A percentile compares a stretch with the other conserved stretches of the same genome.
These are phyloP conservation scores for Saimiri boliviensis DNA, from an alignment of 2,113 vertebrate species.

Conservation along the genomic window DNA sequence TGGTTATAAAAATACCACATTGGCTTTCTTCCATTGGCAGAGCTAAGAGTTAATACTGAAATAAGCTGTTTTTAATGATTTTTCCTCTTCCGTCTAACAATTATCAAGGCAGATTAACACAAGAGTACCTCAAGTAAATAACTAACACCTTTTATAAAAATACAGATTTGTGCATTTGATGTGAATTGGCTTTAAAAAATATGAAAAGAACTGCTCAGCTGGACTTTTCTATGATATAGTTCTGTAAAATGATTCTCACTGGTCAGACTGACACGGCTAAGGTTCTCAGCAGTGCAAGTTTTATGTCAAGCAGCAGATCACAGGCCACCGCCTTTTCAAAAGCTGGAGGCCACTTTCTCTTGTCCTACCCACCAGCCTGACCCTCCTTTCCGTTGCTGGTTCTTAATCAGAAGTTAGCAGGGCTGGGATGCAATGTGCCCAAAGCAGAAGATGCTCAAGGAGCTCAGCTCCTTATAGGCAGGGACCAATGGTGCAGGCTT, in stretches of 20 bases:
- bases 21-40: neutral
- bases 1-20: neutral
- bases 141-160: neutral
- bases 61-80: slow-evolving; percentile 59
- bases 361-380: neutral
- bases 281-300: neutral
- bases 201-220: neutral
- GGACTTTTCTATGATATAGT: neutral
- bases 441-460: neutral
- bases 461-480: neutral
- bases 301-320: neutral
- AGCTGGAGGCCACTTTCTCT: neutral
- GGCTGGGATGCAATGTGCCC: neutral
- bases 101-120: slow-evolving; percentile 43
- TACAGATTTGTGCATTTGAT: neutral
- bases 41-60: neutral
- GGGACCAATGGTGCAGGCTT: neutral
- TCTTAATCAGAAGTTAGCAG: neutral
- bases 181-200: neutral
- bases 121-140: neutral
- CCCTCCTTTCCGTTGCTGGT: neutral
- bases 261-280: neutral
- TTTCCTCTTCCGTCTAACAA: slow-evolving; percentile 9
- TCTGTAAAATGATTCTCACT: neutral
- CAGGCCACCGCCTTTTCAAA: neutral